These are phyloP conservation scores for Xenus cinereus DNA, from an alignment of 2,113 vertebrate species.

Conservation along the genomic window DNA sequence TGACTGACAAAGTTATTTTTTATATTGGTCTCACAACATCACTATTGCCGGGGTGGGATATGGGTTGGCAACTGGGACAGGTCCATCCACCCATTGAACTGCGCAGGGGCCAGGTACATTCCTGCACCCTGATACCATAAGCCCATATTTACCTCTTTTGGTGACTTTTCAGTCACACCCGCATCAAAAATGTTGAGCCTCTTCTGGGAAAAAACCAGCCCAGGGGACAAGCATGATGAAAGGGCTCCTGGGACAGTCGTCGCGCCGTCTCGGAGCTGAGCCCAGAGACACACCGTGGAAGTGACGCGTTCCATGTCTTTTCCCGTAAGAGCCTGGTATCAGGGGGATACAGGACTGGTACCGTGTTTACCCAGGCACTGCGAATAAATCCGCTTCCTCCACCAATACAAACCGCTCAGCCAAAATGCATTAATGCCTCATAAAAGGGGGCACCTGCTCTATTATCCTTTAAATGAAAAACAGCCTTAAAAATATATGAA, in stretches of 20 bases:
- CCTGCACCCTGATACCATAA: background rate
- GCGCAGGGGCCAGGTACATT: background rate
- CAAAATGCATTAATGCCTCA: background rate
- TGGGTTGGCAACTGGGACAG: accelerated
- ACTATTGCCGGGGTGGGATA: background rate
- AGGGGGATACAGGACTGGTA: background rate
- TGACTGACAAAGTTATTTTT: background rate
- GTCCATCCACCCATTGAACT: background rate
- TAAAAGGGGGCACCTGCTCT: background rate
- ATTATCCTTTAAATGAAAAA: background rate
- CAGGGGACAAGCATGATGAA: background rate
- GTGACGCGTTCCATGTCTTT: background rate
- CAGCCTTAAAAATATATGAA: background rate
- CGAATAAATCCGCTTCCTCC: background rate
- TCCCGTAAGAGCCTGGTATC: background rate
- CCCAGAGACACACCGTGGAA: background rate
- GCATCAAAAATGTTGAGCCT: background rate
- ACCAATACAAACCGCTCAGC: background rate
- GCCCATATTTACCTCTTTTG: background rate
- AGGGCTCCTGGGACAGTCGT: background rate
- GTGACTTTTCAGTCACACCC: background rate
- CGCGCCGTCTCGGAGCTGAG: background rate
- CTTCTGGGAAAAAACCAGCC: background rate
- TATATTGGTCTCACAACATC: background rate
- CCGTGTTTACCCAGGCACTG: constrained; percentile 8